Conservation (phyloP, 1,140 invertebrate species). For the Brachionus angularis region DNA sequence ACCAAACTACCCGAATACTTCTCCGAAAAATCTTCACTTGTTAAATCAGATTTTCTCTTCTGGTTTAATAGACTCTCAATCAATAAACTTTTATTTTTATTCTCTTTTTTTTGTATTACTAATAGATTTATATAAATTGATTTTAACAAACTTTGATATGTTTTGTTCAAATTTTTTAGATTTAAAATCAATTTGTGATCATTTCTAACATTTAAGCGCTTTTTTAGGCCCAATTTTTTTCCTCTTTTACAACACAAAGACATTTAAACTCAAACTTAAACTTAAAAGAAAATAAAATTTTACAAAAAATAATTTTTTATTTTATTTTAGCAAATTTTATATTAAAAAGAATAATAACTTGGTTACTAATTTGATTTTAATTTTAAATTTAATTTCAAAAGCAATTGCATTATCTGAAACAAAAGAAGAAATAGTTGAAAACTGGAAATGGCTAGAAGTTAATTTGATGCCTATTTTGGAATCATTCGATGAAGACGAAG, state of each 20-base stretch:
- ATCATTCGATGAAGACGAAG: slow-evolving; percentile 5
- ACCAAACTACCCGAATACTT: no score
- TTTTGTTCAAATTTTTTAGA: slow-evolving; percentile 19
- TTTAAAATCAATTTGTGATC: slow-evolving; percentile 15
- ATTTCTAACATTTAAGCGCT: not conserved
- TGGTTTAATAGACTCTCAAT: no score
- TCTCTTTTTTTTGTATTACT: not conserved
- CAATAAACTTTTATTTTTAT: no score
- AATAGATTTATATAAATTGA: slow-evolving; percentile 13
- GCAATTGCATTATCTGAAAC: slow-evolving; percentile 74
- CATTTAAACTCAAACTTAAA: not conserved
- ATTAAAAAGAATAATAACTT: not conserved
- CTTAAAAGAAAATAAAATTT: not conserved
- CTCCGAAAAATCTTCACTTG: no score
- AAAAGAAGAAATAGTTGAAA: slow-evolving; percentile 75
- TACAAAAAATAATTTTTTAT: slow-evolving; percentile 2
- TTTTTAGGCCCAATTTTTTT: not conserved
- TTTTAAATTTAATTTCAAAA: slow-evolving; percentile 54
- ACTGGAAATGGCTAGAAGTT: slow-evolving; percentile 88
- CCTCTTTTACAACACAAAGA: not conserved
- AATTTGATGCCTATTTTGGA: slow-evolving; percentile 70
- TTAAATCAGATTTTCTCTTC: not conserved
- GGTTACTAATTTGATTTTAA: no score
- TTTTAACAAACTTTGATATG: not conserved
- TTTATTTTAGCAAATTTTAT: not conserved